phyloP scores from a whole-genome alignment of 2,888 invertebrate genomes.

The Syrista parreyssii region DNA sequence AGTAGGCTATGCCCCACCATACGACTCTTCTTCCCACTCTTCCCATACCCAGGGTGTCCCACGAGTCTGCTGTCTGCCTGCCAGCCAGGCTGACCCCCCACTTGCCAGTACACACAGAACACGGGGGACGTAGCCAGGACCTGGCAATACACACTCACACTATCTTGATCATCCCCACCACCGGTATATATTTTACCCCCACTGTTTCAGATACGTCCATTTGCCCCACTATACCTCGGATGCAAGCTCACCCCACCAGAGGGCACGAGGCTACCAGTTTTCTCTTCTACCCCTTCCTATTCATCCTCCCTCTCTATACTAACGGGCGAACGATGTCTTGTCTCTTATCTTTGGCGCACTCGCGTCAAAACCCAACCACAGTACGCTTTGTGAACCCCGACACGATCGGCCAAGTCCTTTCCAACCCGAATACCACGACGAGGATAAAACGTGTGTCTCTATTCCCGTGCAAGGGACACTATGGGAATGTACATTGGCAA shows the following conservation, averaged over 20 bases:
- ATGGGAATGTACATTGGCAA: background rate
- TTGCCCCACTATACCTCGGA: background rate
- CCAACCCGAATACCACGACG: background rate
- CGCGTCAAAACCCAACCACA: background rate
- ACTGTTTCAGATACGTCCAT: background rate
- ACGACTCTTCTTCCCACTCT: conserved; percentile 54
- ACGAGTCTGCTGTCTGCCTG: background rate
- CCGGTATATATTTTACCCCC: background rate
- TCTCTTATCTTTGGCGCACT: background rate
- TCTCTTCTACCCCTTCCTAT: background rate
- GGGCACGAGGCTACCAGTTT: background rate
- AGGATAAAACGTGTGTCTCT: background rate
- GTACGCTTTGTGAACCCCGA: background rate
- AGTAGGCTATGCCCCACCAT: conserved; percentile 28
- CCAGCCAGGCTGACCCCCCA: background rate
- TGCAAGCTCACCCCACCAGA: background rate
- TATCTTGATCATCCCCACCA: background rate
- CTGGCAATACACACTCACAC: background rate
- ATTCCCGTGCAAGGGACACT: background rate
- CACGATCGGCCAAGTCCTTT: background rate
- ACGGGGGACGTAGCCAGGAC: background rate
- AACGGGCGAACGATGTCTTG: background rate
- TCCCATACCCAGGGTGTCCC: conserved; percentile 22
- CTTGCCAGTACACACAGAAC: background rate
- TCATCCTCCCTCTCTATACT: background rate